Conservation (phyloP, 64 coral and sea anemone species). For the Montipora capricornis region DNA sequence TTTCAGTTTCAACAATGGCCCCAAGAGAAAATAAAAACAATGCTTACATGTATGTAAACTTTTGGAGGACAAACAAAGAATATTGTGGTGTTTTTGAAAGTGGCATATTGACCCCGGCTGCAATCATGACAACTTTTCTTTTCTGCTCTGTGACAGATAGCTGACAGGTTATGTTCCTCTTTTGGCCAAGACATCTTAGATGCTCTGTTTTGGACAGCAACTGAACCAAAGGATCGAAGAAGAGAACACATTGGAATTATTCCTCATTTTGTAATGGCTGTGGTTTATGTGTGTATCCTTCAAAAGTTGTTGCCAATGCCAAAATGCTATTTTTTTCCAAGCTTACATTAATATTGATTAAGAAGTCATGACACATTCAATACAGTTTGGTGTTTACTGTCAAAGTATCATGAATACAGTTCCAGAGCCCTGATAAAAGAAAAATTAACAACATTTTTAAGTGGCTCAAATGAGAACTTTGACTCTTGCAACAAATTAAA, state of each 20-base stretch:
- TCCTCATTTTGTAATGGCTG: slow-evolving; percentile 92
- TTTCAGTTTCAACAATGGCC: no score
- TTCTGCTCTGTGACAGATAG: slow-evolving; percentile 70
- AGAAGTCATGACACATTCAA: not conserved
- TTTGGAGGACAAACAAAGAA: no score
- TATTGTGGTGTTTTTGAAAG: no score
- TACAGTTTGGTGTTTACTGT: not conserved
- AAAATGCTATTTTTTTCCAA: not conserved
- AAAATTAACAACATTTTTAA: no score
- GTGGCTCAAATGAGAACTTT: no score
- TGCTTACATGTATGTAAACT: no score
- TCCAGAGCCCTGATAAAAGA: no score
- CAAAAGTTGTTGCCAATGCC: not conserved
- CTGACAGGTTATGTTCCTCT: slow-evolving; percentile 95
- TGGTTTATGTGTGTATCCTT: slow-evolving; percentile 99
- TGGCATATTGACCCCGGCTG: no score
- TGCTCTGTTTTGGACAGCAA: slow-evolving; percentile 98
- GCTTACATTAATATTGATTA: not conserved
- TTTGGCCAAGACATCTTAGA: slow-evolving; percentile 99
- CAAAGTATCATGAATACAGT: no score
- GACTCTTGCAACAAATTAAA: no score
- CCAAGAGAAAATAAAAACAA: no score
- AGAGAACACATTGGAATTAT: slow-evolving; percentile 88
- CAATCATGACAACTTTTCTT: not conserved
- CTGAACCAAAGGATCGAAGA: slow-evolving; percentile 87